Conservation (phyloP, 2,113 vertebrate species). For the Pluvianellus socialis region DNA sequence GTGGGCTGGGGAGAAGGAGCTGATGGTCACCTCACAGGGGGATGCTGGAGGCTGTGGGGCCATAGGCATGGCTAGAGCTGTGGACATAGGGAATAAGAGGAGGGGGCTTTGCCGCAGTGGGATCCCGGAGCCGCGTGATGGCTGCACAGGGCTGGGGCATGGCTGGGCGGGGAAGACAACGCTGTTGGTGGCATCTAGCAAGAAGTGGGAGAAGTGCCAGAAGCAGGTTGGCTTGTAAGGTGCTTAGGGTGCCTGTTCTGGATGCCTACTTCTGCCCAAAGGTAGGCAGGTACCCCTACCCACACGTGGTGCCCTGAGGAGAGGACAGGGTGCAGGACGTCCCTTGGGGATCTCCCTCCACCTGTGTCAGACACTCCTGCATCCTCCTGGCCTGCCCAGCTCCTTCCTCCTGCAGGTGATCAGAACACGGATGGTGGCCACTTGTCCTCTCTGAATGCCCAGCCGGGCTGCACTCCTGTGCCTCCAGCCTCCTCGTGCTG, state of each 20-base stretch:
- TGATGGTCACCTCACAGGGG: background rate
- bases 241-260: background rate
- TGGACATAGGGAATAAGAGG: background rate
- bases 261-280: background rate
- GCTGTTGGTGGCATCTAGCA: background rate
- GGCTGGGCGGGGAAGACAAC: background rate
- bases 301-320: background rate
- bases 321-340: background rate
- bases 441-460: background rate
- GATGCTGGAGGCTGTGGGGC: background rate
- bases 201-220: background rate
- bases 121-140: rapidly evolving
- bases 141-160: too few species aligned
- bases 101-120: background rate
- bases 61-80: background rate
- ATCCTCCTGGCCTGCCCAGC: background rate
- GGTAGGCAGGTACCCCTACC: background rate
- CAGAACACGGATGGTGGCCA: background rate
- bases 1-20: background rate
- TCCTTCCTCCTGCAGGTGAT: background rate
- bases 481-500: background rate
- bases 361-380: background rate
- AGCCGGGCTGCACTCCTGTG: rapidly evolving
- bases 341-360: background rate
- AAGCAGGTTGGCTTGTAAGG: background rate